Percentiles rank a stretch among this genome's conserved stretches.
phyloP scores from a whole-genome alignment of 2,113 vertebrate species.

The Lepus americanus region DNA sequence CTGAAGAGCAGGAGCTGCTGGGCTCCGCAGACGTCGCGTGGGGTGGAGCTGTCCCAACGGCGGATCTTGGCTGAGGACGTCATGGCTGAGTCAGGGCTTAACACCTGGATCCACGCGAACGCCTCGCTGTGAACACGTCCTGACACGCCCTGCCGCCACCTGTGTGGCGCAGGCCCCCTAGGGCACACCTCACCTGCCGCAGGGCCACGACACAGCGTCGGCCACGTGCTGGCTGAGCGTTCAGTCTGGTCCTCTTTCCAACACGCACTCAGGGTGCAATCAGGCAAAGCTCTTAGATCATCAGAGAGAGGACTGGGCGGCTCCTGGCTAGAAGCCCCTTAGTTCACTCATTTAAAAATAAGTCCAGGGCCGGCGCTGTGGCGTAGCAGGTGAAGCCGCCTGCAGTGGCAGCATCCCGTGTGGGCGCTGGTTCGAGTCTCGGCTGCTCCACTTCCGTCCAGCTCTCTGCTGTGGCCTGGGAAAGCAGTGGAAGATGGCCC shows the following conservation, averaged over 20 bases:
- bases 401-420: too few species aligned
- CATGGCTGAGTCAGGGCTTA: background rate
- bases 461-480: too few species aligned
- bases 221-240: accelerated
- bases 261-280: background rate
- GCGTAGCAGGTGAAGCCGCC: too few species aligned
- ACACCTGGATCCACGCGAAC: background rate
- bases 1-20: background rate
- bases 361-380: too few species aligned
- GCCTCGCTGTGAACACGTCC: accelerated
- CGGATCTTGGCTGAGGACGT: background rate
- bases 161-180: background rate
- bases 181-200: background rate
- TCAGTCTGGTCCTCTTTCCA: background rate
- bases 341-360: background rate
- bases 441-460: too few species aligned
- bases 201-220: accelerated
- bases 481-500: too few species aligned
- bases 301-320: background rate
- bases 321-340: background rate
- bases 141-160: background rate
- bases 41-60: background rate
- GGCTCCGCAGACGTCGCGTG: background rate
- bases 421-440: too few species aligned
- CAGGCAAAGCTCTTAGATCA: too few species aligned